Evolutionary conservation across 2,888 invertebrate genomes (phyloP).

Genomic region (Scaeva pyrastri): DNA sequence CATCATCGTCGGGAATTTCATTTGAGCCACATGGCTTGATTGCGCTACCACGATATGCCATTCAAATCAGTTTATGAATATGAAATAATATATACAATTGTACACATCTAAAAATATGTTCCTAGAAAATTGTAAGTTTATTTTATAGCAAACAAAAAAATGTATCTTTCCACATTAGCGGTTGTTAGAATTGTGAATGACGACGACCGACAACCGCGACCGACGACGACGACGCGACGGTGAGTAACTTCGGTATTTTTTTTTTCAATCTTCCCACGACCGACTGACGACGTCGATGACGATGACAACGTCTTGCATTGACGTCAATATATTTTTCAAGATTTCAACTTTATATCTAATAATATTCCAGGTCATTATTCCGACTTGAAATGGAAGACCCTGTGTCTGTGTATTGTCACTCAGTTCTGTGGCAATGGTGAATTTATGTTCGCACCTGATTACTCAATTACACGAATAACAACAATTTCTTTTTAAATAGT

Average conservation of each 20-base stretch:
- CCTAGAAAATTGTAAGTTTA: slow-evolving; percentile 5
- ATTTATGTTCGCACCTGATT: slow-evolving; percentile 19
- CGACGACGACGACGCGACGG: background rate
- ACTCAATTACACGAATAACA: background rate
- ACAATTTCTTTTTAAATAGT: background rate
- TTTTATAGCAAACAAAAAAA: background rate
- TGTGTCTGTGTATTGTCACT: background rate
- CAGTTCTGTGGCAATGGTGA: background rate
- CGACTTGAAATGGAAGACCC: background rate
- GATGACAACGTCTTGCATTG: slow-evolving; percentile 4
- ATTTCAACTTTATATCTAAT: background rate
- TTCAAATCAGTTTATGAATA: slow-evolving; percentile 16
- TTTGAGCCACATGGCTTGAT: slow-evolving; percentile 12
- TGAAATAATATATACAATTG: background rate
- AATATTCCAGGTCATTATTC: too few species aligned
- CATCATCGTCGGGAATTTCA: background rate
- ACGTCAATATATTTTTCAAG: slow-evolving; percentile 24
- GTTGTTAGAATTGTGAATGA: slow-evolving; percentile 4
- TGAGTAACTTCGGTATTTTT: slow-evolving; percentile 1
- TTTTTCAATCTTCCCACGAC: background rate
- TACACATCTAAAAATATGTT: slow-evolving; percentile 16
- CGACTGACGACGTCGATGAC: too few species aligned
- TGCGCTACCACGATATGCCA: background rate
- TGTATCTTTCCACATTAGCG: background rate
- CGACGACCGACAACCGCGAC: background rate